Percentiles rank a stretch among this genome's conserved stretches.
phyloP scores from a whole-genome alignment of 2,113 vertebrate species.

The Uria aalge region DNA sequence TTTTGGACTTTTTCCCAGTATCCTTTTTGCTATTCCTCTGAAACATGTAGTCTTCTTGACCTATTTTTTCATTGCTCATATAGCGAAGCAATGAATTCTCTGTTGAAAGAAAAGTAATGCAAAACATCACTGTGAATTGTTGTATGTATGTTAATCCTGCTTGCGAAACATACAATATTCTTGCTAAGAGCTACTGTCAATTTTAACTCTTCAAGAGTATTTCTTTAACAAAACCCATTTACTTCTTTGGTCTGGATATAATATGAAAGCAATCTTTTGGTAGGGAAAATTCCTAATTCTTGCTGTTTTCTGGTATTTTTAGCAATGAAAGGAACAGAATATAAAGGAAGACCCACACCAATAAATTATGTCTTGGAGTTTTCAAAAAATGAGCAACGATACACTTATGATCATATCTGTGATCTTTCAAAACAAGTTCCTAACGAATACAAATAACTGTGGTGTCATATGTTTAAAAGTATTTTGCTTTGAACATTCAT shows the following conservation, averaged over 20 bases:
- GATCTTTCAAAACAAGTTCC: not conserved
- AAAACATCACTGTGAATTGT: constrained; percentile 36
- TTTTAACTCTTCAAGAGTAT: constrained; percentile 29
- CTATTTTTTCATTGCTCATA: constrained; percentile 90
- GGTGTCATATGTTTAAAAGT: not conserved
- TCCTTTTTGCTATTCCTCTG: constrained; percentile 90
- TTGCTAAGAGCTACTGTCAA: not conserved
- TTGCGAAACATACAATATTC: not conserved
- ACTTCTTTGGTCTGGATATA: not conserved
- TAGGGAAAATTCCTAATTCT: not conserved
- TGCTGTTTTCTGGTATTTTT: not conserved
- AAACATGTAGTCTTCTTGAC: constrained; percentile 91
- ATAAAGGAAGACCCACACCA: not conserved
- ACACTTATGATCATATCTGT: not conserved
- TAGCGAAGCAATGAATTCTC: constrained; percentile 92
- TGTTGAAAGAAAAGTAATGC: constrained; percentile 67
- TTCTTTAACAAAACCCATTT: not conserved
- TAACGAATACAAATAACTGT: not conserved
- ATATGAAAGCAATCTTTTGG: not conserved
- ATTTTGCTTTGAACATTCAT: not conserved
- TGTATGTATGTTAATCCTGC: not conserved
- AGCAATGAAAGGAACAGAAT: not conserved
- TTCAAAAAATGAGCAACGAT: not conserved
- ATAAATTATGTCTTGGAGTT: not conserved
- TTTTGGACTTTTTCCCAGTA: constrained; percentile 91